Conservation (phyloP, 2,113 vertebrate genomes). For the Corythornis cristatus region DNA sequence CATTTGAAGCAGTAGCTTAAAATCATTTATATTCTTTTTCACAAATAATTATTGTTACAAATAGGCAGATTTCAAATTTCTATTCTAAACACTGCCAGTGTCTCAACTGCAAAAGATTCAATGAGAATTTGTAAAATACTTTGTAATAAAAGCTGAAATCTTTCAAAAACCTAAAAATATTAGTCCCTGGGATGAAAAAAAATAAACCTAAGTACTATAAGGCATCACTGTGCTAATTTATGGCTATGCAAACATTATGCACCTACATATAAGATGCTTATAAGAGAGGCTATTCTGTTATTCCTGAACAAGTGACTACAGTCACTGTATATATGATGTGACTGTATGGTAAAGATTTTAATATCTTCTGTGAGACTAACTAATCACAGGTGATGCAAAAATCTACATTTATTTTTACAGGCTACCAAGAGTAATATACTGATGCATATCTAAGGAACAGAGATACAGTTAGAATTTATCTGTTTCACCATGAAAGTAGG, state of each 20-base stretch:
- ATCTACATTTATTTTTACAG: not conserved
- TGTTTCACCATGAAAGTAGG: not conserved
- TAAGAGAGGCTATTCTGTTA: not conserved
- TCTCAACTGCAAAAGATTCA: not conserved
- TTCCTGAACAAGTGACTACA: not conserved
- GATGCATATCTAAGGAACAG: not conserved
- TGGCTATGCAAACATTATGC: not conserved
- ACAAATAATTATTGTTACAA: not conserved
- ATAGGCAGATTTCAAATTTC: not conserved
- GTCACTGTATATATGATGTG: not conserved
- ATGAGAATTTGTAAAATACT: not conserved
- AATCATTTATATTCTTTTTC: not conserved
- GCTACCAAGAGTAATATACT: not conserved
- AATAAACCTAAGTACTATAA: not conserved
- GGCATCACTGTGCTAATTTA: not conserved
- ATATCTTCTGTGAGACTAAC: not conserved
- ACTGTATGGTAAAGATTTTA: not conserved
- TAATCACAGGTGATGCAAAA: not conserved
- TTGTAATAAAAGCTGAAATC: not conserved
- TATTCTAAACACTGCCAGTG: not conserved
- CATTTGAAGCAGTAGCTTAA: not conserved
- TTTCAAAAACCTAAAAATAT: not conserved
- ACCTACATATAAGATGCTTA: not conserved
- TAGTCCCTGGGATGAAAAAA: not conserved
- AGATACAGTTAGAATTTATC: not conserved